Base-by-base conservation (phyloP, 2,797 vertebrate genomes). In the Cyclopterus lumpus region DNA sequence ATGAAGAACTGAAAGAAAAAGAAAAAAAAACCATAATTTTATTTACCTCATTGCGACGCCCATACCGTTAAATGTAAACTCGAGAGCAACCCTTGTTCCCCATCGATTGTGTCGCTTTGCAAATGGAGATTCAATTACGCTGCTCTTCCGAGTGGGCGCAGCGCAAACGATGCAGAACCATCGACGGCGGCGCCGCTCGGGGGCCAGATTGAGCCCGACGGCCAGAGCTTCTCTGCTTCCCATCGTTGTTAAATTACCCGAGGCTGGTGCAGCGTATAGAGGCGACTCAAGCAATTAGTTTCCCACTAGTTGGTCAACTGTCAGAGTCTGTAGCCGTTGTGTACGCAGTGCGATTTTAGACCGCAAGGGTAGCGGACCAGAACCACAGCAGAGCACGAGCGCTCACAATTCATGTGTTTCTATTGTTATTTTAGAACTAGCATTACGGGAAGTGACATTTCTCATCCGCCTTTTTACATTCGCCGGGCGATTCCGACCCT, bases 51-150 rank as follows among this genome's bases (percentile, higher is more conserved):
- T 79, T 77, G 80, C 67, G 63, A 75, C 70, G 83, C 82, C 79
- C 78, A 69, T 77, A 64, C 63, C 68, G 65, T 85, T 87, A 84
- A 83, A 84, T 49, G 67, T 84, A 77, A 84, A 91, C 73, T 86
- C 80, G 80, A 79, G 83, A 87, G 84, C 83, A 77, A 71, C 59
- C 72, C 64, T 53, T n/a, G 67, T 80, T 78, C 53, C 62, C 55
- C 44, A 89, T 92, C 83, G 91, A 93, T 89, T 89, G 83, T 78
- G 82, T 77, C 77, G 80, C 80, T 86, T 15, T 85, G 83, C 84
- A 75, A 91, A 90, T 88, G 75, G 87, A 90, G 80, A 90, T 91
- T 91, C 84, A 90, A 91, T 93, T 89, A 89, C 63, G 15, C 81
- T 57, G 76, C 80, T 91, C 84, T 89, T 91, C 81, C 87, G 78